Evolutionary conservation across 2,888 invertebrate species (phyloP), one percentile per base, ranked within the genome.

Genomic region (Pilophorus perplexus): DNA sequence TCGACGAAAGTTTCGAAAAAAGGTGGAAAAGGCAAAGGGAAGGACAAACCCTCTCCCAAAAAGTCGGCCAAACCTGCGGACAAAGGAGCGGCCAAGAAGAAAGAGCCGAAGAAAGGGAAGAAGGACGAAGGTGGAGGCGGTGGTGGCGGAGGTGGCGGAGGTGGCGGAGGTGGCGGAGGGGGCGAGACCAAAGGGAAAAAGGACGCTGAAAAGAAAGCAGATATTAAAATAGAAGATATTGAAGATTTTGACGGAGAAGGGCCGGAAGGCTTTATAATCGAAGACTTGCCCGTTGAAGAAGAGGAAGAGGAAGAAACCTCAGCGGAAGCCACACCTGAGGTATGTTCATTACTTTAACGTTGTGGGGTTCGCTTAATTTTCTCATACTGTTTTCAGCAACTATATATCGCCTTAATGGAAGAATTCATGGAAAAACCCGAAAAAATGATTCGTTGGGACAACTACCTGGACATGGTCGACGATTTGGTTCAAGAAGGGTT

Each of bases 391-490:
- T 25, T 59, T 20, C 55, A 66, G 66, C 46, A 66, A 66, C 23
- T 66, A 14, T 66, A 57, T 20, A 12, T 38, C 6, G 14, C 23
- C 38, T 54, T 70, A 5, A 57, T 69, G 65, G 57, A 67, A 46
- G 48, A 70, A 50, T 70, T 70, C 20, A 54, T 38, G 25, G 48
- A 20, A 25, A 59, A 84, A 82, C 74, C 80, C 81, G 68, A 75
- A 77, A 75, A 75, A 64, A 74, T 73, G 2, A 72, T 27, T 20
- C 42, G 57, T 44, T 87, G 86, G 86, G 77, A 80, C 54, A 79
- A 80, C 0, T 89, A 90, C 74, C 81, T 86, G 37, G 77, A 79
- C 68, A 84, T 84, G 74, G 79, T 89, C 0, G 89, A 89, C 74
- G 79, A 80, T 44, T 78, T 85, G 70, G 79, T 89, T 12, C 78